Conservation (phyloP, 2,113 vertebrate genomes). For the Pitta sordida region DNA sequence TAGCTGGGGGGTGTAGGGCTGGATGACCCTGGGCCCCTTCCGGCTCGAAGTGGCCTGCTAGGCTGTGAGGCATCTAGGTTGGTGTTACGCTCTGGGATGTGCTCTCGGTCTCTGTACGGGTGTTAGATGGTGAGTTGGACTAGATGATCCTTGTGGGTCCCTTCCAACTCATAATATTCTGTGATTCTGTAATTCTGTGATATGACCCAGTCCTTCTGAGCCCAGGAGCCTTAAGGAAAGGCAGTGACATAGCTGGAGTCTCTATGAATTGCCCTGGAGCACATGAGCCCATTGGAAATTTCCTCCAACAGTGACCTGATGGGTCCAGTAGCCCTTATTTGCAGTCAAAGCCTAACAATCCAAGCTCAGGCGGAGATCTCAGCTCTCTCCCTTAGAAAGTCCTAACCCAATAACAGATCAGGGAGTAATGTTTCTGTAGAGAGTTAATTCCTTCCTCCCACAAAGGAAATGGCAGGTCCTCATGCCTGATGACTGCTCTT, state of each 20-base stretch:
- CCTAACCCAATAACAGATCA: neutral
- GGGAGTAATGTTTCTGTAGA: neutral
- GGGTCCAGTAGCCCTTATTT: neutral
- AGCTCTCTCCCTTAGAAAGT: neutral
- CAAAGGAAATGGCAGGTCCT: neutral
- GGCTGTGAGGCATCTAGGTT: too few species aligned
- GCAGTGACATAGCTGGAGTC: neutral
- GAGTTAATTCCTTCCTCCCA: neutral
- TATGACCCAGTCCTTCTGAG: neutral
- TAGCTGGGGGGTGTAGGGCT: too few species aligned
- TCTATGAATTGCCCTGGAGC: neutral
- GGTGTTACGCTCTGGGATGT: too few species aligned
- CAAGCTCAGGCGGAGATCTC: neutral
- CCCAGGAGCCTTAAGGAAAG: neutral
- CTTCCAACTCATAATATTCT: too few species aligned
- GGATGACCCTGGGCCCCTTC: too few species aligned
- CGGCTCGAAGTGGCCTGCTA: too few species aligned
- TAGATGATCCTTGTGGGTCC: too few species aligned
- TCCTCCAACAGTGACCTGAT: neutral
- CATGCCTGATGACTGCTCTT: neutral
- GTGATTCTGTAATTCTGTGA: too few species aligned
- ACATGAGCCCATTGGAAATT: neutral
- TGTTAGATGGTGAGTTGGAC: too few species aligned
- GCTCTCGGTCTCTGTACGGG: too few species aligned
- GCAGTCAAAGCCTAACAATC: neutral